A percentile compares a stretch with the other conserved stretches of the same genome.
phyloP scores from a whole-genome alignment of 2,888 invertebrate species.

The Cantharis rustica region DNA sequence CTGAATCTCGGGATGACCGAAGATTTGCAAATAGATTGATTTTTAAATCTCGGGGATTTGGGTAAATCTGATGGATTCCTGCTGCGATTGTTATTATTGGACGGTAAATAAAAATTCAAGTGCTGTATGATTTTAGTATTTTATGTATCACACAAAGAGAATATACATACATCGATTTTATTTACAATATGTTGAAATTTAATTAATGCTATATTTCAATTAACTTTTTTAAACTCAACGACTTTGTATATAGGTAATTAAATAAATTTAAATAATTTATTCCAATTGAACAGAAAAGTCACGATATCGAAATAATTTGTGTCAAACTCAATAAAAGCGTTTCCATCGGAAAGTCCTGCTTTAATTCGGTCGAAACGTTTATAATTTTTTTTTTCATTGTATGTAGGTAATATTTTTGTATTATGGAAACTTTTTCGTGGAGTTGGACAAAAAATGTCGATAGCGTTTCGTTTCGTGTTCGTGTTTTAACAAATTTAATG shows the following conservation, averaged over 20 bases:
- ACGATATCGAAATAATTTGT: background rate
- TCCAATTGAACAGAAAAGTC: background rate
- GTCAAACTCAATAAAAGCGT: background rate
- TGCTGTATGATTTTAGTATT: conserved; percentile 52
- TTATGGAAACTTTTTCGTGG: background rate
- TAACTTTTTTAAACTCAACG: background rate
- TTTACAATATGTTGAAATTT: conserved; percentile 52
- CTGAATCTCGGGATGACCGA: conserved; percentile 37
- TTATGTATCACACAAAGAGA: conserved; percentile 59
- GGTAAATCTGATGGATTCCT: conserved; percentile 9
- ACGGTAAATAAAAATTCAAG: conserved; percentile 32
- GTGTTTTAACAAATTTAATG: background rate
- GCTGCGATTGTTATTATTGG: conserved; percentile 1
- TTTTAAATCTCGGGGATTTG: conserved; percentile 31
- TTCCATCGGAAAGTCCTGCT: background rate
- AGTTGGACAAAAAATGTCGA: background rate
- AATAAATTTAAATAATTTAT: background rate
- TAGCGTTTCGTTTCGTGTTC: background rate
- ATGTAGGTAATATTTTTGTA: background rate
- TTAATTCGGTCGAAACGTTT: background rate
- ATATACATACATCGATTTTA: conserved; percentile 58
- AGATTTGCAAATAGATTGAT: conserved; percentile 38
- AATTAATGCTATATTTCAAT: conserved; percentile 38
- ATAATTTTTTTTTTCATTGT: background rate
- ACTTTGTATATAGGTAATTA: background rate